Conservation (phyloP, 2,888 invertebrate genomes). For the Chymomyza fuscimana region DNA sequence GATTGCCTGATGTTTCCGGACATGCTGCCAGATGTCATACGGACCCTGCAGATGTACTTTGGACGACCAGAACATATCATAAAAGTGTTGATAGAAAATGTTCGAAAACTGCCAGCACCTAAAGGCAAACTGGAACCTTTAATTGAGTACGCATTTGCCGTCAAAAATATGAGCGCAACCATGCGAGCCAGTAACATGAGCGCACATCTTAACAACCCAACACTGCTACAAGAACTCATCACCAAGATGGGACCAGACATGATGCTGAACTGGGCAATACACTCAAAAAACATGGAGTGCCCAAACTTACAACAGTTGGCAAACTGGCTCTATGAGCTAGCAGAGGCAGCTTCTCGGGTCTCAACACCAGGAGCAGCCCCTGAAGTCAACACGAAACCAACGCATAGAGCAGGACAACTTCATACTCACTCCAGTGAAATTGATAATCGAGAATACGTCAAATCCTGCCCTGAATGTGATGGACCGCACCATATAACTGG, state of each 20-base stretch:
- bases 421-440: neutral
- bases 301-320: neutral
- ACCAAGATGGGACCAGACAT: too few relatives aligned
- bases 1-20: neutral
- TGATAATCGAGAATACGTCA: neutral
- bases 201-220: too few relatives aligned
- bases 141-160: too few relatives aligned
- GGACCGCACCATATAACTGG: too few relatives aligned
- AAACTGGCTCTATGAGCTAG: neutral
- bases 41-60: constrained; percentile 10
- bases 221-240: too few relatives aligned
- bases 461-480: neutral
- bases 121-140: constrained; percentile 1
- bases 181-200: too few relatives aligned
- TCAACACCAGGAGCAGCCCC: neutral
- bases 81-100: neutral
- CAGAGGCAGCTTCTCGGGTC: neutral
- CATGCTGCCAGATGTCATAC: constrained; percentile 3
- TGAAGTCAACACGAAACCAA: too few relatives aligned
- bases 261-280: too few relatives aligned
- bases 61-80: constrained; percentile 4
- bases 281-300: too few relatives aligned
- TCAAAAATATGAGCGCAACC: too few relatives aligned
- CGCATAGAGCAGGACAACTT: neutral
- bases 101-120: neutral